Base-by-base conservation (phyloP, 2,888 invertebrate genomes). In the Aporophyla nigra region DNA sequence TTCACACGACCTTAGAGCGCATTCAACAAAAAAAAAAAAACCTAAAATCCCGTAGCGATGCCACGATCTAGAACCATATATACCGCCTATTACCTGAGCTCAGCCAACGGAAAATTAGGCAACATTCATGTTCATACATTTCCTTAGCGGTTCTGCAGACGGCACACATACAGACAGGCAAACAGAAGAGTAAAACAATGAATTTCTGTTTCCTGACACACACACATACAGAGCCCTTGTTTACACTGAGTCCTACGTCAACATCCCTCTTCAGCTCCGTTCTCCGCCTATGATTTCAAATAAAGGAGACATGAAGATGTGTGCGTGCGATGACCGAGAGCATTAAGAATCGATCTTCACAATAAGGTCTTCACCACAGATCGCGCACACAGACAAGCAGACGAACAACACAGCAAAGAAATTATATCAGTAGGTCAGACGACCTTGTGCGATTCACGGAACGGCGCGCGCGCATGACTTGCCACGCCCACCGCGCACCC, bases 371-470 rank as follows among this genome's bases (percentile, higher is more conserved):
- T 54, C 67, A 56, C 62, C 74, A 78, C 87, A 80, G 85, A 90
- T 86, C 83, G 69, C 83, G 83, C 88, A 87, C 87, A 82, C 75
- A 78, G 79, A 75, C 90, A 84, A 74, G 80, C 83, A 85, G 84
- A 83, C 85, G 67, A 71, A 81, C 81, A 86, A 82, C 77, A 81
- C 86, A 88, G 80, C 81, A 88, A 83, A 80, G 91, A 88, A 92
- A 92, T 91, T 89, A 91, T 92, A 93, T 91, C 91, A 93, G 91
- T 92, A 87, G 93, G 92, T 92, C 93, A 94, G 93, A 92, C 93
- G 92, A 88, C 93, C 94, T 93, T 93, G 93, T 88, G 85, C 88
- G 91, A 88, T 93, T 93, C 93, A 92, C 89, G 90, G 93, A 93
- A 93, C 91, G 90, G 90, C 88, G 90, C 92, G 91, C 91, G 90